Evolutionary conservation across 2,113 vertebrate species (phyloP), one percentile per base, ranked within the genome.

Genomic region (Polypterus senegalus): DNA sequence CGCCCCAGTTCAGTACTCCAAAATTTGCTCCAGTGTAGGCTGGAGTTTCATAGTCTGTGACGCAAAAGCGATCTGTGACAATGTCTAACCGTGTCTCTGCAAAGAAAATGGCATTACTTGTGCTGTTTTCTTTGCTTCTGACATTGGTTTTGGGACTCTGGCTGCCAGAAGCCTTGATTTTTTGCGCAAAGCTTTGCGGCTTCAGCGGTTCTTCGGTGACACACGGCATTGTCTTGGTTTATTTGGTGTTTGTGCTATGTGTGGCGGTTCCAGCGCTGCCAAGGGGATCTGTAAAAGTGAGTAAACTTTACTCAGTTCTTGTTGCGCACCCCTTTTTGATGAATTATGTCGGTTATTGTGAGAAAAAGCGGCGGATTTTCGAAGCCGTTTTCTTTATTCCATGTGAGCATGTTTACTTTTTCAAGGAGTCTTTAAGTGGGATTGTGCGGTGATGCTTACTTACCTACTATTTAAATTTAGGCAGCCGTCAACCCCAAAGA

Each of bases 271-370:
- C 87, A n/a, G 66, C 75, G 1, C 54, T 89, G 6, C 82, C 83
- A 0, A 76, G 88, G 63, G 88, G 87, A 44, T 56, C 71, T 43
- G 69, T 87, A 52, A 74, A 85, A 78, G 90, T 91, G 79, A 69
- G 71, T 72, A 69, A 9, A 3, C 5, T 46, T 61, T 1, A 10
- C 11, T 9, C 47, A 44, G 56, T 45, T 10, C 9, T 9, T 6
- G 10, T 9, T 43, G 27, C 2, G 27, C 27, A 46, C 11, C 3
- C 47, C 48, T 11, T 27, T 47, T 45, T 43, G 4, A 49, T 6
- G 27, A 6, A 43, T 10, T 3, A n/a, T 6, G 11, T 4, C 1
- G 47, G 11, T 49, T 49, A 46, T 51, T 49, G 45, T 11, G 44
- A 27, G 54, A 8, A 48, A 7, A 6, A 43, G 53, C 43, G 5